phyloP scores from a whole-genome alignment of 2,888 invertebrate species.

The Leptopilina myrica region DNA sequence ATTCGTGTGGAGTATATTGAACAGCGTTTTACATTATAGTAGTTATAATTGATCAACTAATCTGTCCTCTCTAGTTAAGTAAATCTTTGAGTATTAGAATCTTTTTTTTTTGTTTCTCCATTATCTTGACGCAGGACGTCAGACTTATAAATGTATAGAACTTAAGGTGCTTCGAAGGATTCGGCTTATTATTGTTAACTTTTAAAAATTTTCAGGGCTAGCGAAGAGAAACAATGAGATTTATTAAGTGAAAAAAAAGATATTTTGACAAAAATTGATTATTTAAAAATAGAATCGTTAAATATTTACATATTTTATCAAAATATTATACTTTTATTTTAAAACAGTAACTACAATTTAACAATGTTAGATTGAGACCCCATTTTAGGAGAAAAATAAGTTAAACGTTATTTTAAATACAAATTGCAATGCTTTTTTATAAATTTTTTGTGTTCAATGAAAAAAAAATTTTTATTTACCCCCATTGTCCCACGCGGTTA shows the following conservation, averaged over 20 bases:
- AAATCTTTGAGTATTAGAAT: conserved; percentile 66
- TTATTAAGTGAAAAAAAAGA: conserved; percentile 21
- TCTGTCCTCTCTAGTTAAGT: conserved; percentile 57
- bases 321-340: neutral
- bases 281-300: conserved; percentile 4
- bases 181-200: conserved; percentile 65
- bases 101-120: conserved; percentile 58
- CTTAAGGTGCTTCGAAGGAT: conserved; percentile 70
- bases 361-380: neutral
- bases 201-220: conserved; percentile 48
- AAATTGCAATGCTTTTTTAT: too few species aligned
- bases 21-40: conserved; percentile 62
- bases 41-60: conserved; percentile 53
- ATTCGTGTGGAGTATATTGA: conserved; percentile 54
- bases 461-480: too few species aligned
- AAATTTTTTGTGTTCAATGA: too few species aligned
- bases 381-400: too few species aligned
- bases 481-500: too few species aligned
- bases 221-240: conserved; percentile 55
- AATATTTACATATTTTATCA: conserved; percentile 16
- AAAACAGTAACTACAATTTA: conserved; percentile 21
- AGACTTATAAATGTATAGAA: conserved; percentile 56
- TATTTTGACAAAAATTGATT: conserved; percentile 23
- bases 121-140: conserved; percentile 75
- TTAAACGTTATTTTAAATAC: too few species aligned